Evolutionary conservation across 2,797 vertebrate species (phyloP).

Genomic region (Syngnathus rostellatus): DNA sequence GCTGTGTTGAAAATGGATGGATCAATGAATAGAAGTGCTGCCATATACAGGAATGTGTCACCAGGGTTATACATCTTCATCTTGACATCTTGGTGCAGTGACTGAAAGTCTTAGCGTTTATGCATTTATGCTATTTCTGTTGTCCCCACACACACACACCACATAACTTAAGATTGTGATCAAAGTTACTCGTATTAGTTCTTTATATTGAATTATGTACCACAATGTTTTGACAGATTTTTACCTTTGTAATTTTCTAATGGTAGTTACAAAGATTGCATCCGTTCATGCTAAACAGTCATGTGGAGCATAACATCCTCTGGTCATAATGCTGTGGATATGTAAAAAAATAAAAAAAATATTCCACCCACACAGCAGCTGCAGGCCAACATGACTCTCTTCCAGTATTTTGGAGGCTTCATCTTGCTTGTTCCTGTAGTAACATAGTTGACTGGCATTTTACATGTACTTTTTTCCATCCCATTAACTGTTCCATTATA

Average conservation of each 20-base stretch:
- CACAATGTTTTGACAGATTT: background rate
- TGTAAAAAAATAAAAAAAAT: background rate
- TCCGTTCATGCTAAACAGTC: background rate
- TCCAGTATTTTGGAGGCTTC: background rate
- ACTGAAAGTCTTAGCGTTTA: background rate
- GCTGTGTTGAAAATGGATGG: no score
- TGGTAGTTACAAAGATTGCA: background rate
- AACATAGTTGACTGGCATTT: background rate
- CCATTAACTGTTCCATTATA: no score
- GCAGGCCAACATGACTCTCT: background rate
- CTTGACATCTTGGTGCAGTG: background rate
- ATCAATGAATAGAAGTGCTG: no score
- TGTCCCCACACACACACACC: no score
- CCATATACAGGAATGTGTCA: background rate
- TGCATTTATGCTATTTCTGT: background rate
- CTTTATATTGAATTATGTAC: background rate
- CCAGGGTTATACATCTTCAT: background rate
- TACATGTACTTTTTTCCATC: background rate
- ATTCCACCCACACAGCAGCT: constrained; percentile 1
- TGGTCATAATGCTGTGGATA: background rate
- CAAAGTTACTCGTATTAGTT: background rate
- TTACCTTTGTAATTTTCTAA: background rate
- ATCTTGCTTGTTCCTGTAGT: background rate
- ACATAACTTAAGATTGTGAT: background rate
- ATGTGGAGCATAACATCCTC: background rate